Base-by-base conservation (phyloP, 2,888 invertebrate genomes). In the Papilio demoleus region DNA sequence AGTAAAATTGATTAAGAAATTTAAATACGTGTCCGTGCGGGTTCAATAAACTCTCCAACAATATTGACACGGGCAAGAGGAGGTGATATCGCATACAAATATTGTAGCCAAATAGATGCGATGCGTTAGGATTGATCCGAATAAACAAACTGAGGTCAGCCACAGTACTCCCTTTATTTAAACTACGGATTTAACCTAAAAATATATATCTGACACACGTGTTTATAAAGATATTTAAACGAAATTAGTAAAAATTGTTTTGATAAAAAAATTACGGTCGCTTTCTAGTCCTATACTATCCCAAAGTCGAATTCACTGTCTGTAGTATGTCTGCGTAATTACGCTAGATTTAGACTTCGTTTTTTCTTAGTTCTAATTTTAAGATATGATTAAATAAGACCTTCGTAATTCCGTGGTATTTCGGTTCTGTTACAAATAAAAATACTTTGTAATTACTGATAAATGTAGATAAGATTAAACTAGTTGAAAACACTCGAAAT, bases 31-130 rank as follows among this genome's bases (percentile, higher is more conserved):
- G 80, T 75, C 77, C 75, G 79, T 76, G 73, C 72, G 76, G 78
- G 88, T 84, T 88, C 88, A 84, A 74, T 77, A 88, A 77, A 80
- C 88, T 75, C 75, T 87, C 85, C 79, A 79, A 86, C 85, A 88
- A 88, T 88, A 90, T 88, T 88, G 85, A 88, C 88, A 78, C 79
- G 73, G 72, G 74, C 81, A 80, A 84, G 84, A 84, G 80, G 85
- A 88, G 76, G 75, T 80, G 88, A 88, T 90, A 90, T 87, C 87
- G 81, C 82, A 77, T 76, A 84, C 88, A 90, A 90, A 90, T 82
- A 90, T 79, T 81, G 81, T 84, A 82, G 76, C 85, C 87, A 87
- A 88, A 89, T 85, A 83, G 79, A 80, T 77, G 79, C 73, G 77
- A 74, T 74, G 76, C 67, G 74, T 71, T 69, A 60, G 64, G 68